phyloP scores from a whole-genome alignment of 1,140 invertebrate genomes.

The Parapsyche elsis region DNA sequence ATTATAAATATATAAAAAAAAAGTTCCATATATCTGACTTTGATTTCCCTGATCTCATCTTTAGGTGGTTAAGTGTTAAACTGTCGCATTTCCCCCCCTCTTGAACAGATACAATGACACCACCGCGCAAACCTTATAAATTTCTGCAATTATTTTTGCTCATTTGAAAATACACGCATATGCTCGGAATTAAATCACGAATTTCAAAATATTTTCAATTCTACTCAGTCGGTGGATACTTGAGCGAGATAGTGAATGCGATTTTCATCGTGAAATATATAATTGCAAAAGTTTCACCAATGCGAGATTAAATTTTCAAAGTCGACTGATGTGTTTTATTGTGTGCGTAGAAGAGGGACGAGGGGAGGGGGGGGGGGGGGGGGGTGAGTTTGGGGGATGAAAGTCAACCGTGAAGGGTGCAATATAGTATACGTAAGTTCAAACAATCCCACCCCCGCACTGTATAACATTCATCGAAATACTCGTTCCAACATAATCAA shows the following conservation, averaged over 20 bases:
- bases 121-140: not conserved
- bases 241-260: no score
- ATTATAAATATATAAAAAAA: no score
- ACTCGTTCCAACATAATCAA: slow-evolving; percentile 31
- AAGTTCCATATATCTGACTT: not conserved
- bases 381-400: not conserved
- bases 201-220: no score
- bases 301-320: slow-evolving; percentile 18
- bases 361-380: not conserved
- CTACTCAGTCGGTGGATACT: no score
- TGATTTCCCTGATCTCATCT: slow-evolving; percentile 9
- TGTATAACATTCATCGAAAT: slow-evolving; percentile 31
- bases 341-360: slow-evolving; percentile 17
- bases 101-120: slow-evolving; percentile 2
- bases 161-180: no score
- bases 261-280: no score
- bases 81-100: not conserved
- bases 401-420: not conserved
- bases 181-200: no score
- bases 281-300: not conserved
- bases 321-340: slow-evolving; percentile 38
- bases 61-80: slow-evolving; percentile 14
- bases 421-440: not conserved
- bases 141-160: not conserved
- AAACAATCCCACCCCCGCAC: not conserved